Base-by-base conservation (phyloP, 2,797 vertebrate genomes). In the Carapus acus region DNA sequence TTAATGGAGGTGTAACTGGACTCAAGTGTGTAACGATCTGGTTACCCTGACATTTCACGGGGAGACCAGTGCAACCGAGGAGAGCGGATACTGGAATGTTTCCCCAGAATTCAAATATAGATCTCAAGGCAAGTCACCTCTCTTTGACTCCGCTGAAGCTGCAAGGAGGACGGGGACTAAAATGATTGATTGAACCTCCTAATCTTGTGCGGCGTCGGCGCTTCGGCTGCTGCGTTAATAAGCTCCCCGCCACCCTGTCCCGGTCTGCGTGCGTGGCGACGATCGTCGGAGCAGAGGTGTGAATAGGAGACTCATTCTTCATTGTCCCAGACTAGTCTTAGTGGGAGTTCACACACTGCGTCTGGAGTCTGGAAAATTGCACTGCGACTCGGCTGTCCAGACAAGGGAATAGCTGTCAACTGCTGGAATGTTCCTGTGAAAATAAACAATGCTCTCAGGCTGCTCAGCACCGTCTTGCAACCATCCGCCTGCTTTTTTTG, bases 361-460 rank as follows among this genome's bases (percentile, higher is more conserved):
- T 75, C 78, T 69, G 47, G 57, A 77, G 81, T 86, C 79, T 86
- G 84, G 84, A 83, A 82, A 86, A 83, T 71, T 77, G 64, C 68
- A 58, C 65, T 47, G 51, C 37, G 57, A 66, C 68, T 76, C 65
- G 68, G 60, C 59, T 71, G 63, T 64, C 60, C 55, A 76, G 78
- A 82, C 76, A 36, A 73, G 83, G 84, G 81, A 86, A 87, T 86
- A 83, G 73, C 80, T 80, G 81, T 87, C 82, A 82, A 81, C 78
- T 70, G 58, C 72, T 78, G 84, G 84, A 86, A 87, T 86, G 84
- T 84, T 85, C 72, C 57, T 77, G 76, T 77, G 65, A 87, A 88
- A 88, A 88, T 84, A 87, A 88, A 90, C 86, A 85, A 82, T 73
- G 66, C 69, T 4, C 24, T 64, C 18, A 8, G 38, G 33, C 69